Evolutionary conservation across 2,797 vertebrate species (phyloP), one percentile per base, ranked within the genome.

Genomic region (Notolabrus celidotus): DNA sequence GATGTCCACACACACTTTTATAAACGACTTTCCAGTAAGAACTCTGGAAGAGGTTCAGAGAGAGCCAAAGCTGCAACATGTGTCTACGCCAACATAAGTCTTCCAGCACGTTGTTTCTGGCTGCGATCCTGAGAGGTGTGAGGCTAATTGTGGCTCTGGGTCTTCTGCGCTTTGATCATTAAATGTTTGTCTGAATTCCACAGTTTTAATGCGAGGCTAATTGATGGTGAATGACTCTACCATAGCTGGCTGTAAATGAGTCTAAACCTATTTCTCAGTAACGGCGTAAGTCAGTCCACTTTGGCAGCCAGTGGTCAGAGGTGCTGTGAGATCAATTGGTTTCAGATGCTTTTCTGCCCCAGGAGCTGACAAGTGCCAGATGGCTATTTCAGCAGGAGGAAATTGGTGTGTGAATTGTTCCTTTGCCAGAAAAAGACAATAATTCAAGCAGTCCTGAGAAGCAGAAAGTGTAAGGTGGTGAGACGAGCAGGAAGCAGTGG

Each of bases 321-420:
- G 51, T 31, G 70, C 70, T 79, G 71, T 10, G 68, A 79, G 66
- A 86, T 83, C 60, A 77, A 76, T 75, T 78, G 69, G 23, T 79
- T 76, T 84, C 51, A 36, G 58, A 66, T 66, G 62, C 64, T 74
- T 3, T 72, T 31, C 52, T 53, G 10, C 63, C 34, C 67, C 65
- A 66, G 53, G 59, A 69, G 59, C 65, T 49, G 65, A 53, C 69
- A 69, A 71, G 59, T 47, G 57, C 54, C 72, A 81, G 53, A 83
- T 71, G 79, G 75, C 14, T 67, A 47, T 63, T 85, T 86, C 78
- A 79, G 67, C 16, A 4, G 33, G 60, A 70, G 79, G 56, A 72
- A 69, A 78, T 55, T 38, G 14, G 16, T 70, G 64, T 47, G 57
- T 80, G 67, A 74, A 79, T 43, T 61, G 17, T 41, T 38, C 70